A percentile compares a stretch with the other conserved stretches of the same genome.
Conservation (phyloP, 2,113 vertebrate genomes). For the Sorex araneus region DNA sequence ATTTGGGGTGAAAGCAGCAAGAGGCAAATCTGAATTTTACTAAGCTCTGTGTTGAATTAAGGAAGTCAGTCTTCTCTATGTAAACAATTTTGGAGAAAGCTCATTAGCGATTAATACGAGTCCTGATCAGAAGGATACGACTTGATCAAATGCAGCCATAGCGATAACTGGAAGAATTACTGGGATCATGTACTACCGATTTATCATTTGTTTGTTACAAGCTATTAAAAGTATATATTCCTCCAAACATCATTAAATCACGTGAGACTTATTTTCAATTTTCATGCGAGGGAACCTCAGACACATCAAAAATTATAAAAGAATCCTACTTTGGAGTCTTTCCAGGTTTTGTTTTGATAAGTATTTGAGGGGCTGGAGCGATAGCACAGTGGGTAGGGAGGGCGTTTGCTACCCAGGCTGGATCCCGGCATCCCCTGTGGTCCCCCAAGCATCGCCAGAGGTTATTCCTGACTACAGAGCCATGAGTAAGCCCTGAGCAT, state of each 20-base stretch:
- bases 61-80: not conserved
- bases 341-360: not conserved
- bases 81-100: constrained; percentile 45
- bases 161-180: not conserved
- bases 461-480: too few relatives aligned
- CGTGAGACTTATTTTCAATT: constrained; percentile 39
- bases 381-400: too few relatives aligned
- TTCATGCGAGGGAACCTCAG: constrained; percentile 46
- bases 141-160: constrained; percentile 16
- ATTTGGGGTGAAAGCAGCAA: not conserved
- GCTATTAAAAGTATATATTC: constrained; percentile 6
- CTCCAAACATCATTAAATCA: constrained; percentile 46
- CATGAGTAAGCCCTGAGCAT: too few relatives aligned
- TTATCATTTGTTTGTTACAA: not conserved
- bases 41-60: constrained; percentile 9
- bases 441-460: too few relatives aligned
- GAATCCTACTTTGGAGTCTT: constrained; percentile 34
- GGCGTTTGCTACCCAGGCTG: too few relatives aligned
- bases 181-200: not conserved
- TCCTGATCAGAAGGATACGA: not conserved
- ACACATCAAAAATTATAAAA: constrained; percentile 11
- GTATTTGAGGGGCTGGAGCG: not conserved
- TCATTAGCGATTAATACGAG: not conserved
- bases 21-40: constrained; percentile 17
- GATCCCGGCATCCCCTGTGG: too few relatives aligned